Percentiles rank a stretch among this genome's conserved stretches.
Conservation (phyloP, 1,140 invertebrate species). For the Brachionus rubens region DNA sequence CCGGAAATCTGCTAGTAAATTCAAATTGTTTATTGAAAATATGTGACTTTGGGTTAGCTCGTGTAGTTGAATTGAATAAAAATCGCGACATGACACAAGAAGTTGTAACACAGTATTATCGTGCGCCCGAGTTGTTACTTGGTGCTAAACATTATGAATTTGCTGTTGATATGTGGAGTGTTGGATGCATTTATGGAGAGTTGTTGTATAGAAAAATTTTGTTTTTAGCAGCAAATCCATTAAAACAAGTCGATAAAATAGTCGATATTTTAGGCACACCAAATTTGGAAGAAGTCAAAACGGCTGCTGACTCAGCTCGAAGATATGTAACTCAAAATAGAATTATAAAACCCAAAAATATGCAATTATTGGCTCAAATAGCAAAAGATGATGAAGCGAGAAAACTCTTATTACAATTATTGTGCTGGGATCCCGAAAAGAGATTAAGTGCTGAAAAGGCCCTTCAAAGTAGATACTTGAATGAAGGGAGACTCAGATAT, state of each 20-base stretch:
- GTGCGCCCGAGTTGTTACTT: constrained; percentile 65
- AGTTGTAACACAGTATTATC: constrained; percentile 95
- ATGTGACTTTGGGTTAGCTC: constrained; percentile 92
- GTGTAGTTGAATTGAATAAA: constrained; percentile 85
- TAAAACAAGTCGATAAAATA: constrained; percentile 40
- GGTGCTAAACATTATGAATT: constrained; percentile 64
- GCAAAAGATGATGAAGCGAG: constrained; percentile 66
- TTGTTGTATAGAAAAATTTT: constrained; percentile 87
- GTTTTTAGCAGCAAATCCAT: constrained; percentile 73
- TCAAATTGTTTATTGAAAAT: constrained; percentile 98
- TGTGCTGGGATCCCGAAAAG: constrained; percentile 69
- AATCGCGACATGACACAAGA: constrained; percentile 75
- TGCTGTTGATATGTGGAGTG: constrained; percentile 95
- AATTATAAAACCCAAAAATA: constrained; percentile 18
- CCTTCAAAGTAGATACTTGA: constrained; percentile 89
- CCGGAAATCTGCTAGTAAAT: constrained; percentile 96
- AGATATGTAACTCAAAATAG: constrained; percentile 21
- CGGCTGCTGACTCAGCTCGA: constrained; percentile 24
- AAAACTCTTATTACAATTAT: constrained; percentile 92
- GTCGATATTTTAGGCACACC: constrained; percentile 41
- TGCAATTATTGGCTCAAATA: constrained; percentile 25
- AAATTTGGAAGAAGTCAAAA: constrained; percentile 47
- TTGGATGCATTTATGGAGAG: constrained; percentile 98
- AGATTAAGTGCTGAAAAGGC: constrained; percentile 89
- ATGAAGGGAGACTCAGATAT: constrained; percentile 92